phyloP scores from a whole-genome alignment of 2,797 vertebrate species.

The Sebastes nivosus region DNA sequence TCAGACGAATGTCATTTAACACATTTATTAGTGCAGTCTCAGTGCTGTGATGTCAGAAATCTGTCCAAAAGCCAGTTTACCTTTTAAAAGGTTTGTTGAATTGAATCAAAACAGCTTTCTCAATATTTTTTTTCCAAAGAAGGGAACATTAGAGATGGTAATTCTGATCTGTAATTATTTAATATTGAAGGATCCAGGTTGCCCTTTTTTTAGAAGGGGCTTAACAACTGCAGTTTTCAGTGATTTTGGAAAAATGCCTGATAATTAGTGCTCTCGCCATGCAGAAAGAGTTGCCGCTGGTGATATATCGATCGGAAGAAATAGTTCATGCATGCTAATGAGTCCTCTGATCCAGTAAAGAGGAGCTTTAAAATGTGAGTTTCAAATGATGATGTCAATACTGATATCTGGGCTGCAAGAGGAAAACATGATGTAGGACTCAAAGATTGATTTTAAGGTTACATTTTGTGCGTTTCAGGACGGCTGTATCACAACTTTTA shows the following conservation, averaged over 20 bases:
- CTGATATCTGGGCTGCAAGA: conserved; percentile 34
- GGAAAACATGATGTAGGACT: conserved; percentile 22
- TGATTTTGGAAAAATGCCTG: background rate
- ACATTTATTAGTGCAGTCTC: background rate
- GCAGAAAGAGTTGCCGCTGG: conserved; percentile 67
- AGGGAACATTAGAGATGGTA: background rate
- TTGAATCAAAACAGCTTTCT: background rate
- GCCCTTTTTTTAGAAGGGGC: background rate
- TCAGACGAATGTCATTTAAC: background rate
- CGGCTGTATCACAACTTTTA: background rate
- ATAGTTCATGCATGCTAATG: conserved; percentile 79
- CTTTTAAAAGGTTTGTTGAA: background rate
- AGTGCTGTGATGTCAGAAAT: background rate
- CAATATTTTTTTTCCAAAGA: background rate
- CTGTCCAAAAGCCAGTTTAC: background rate
- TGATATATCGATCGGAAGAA: conserved; percentile 76
- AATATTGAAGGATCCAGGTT: background rate
- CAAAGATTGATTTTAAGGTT: conserved; percentile 26
- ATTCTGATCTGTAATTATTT: background rate
- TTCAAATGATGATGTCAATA: conserved; percentile 64
- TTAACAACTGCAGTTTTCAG: background rate
- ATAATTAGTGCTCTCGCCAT: conserved; percentile 59
- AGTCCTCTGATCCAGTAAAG: conserved; percentile 69
- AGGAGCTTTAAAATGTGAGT: conserved; percentile 64
- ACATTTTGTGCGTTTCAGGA: background rate